A percentile compares a stretch with the other conserved stretches of the same genome.
These are phyloP conservation scores for Diploptera punctata DNA, from an alignment of 2,888 invertebrate genomes.

Conservation along the genomic window DNA sequence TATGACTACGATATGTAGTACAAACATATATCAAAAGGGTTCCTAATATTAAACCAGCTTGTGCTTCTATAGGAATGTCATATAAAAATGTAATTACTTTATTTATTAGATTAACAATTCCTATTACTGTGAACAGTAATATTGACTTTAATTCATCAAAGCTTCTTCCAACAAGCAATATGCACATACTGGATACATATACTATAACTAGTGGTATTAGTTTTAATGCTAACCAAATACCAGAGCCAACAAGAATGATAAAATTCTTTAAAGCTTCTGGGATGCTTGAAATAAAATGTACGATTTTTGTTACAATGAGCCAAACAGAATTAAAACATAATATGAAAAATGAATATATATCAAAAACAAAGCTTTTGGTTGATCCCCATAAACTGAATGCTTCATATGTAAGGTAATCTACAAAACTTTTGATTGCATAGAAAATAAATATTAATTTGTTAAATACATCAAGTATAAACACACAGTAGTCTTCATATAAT, in stretches of 20 bases:
- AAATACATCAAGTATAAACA: conserved; percentile 17
- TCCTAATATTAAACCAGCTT: conserved; percentile 17
- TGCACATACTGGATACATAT: conserved; percentile 26
- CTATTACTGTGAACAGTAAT: not conserved
- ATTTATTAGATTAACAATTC: not conserved
- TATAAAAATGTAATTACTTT: not conserved
- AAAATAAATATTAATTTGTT: conserved; percentile 7
- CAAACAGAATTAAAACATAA: not conserved
- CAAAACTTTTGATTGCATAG: not conserved
- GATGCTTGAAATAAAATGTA: not conserved
- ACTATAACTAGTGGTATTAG: conserved; percentile 34
- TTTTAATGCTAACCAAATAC: conserved; percentile 29
- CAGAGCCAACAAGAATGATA: conserved; percentile 30
- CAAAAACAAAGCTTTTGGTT: not conserved
- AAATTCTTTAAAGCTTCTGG: conserved; percentile 32
- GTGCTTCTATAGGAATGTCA: conserved; percentile 29
- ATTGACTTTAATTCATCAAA: conserved; percentile 25
- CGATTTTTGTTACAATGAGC: not conserved
- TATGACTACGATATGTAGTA: not conserved
- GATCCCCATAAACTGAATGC: not conserved
- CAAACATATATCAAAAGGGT: not conserved
- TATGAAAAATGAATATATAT: not conserved
- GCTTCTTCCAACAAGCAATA: conserved; percentile 27
- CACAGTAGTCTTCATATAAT: conserved; percentile 33
- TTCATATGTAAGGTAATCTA: not conserved